Conservation (phyloP, 2,113 vertebrate species). For the Etheostoma cragini region DNA sequence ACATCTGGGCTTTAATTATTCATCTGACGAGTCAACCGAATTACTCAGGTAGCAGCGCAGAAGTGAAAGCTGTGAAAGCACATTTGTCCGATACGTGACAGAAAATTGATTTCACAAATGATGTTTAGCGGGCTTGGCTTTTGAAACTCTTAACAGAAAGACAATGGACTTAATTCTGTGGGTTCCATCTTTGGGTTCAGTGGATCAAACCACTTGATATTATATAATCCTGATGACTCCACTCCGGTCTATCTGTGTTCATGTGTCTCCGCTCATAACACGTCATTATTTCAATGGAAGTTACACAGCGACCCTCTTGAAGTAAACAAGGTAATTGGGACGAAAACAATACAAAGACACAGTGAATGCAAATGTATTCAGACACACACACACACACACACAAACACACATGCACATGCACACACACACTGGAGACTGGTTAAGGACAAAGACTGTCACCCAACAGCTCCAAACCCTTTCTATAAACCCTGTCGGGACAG, state of each 20-base stretch:
- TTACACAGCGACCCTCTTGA: slow-evolving; percentile 22
- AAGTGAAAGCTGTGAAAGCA: slow-evolving; percentile 10
- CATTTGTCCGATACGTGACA: slow-evolving; percentile 13
- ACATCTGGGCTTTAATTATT: slow-evolving; percentile 59
- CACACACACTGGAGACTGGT: slow-evolving; percentile 59
- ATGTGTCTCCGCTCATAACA: slow-evolving; percentile 6
- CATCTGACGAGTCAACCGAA: slow-evolving; percentile 6
- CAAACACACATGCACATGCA: background rate
- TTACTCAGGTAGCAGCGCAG: slow-evolving; percentile 6
- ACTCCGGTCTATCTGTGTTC: background rate
- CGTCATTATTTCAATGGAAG: slow-evolving; percentile 11
- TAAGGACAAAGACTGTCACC: slow-evolving; percentile 37
- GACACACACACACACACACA: slow-evolving; percentile 5
- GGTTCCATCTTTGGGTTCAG: background rate
- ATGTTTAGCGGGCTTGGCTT: background rate
- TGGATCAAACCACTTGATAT: background rate
- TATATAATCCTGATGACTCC: background rate
- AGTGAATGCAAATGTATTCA: slow-evolving; percentile 32
- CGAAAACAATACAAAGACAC: slow-evolving; percentile 37
- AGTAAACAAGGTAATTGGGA: slow-evolving; percentile 51
- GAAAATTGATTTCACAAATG: slow-evolving; percentile 20
- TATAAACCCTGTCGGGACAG: background rate
- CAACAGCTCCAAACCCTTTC: background rate
- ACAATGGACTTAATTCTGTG: background rate
- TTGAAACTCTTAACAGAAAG: background rate